phyloP scores from a whole-genome alignment of 2,888 invertebrate species.

The Tanytarsus gracilentus region DNA sequence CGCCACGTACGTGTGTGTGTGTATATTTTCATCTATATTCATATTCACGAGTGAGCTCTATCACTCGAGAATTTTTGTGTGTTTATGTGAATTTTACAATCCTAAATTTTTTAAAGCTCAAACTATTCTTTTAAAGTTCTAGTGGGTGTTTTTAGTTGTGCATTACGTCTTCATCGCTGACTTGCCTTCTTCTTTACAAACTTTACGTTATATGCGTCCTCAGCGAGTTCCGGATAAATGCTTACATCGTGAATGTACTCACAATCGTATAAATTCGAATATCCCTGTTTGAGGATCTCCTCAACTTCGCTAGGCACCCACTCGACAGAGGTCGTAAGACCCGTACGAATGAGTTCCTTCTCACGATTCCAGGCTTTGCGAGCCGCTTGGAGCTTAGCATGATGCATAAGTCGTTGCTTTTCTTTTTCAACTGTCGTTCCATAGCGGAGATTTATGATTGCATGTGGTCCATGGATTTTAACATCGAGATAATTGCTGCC shows the following conservation, averaged over 20 bases:
- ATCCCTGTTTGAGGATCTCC: slow-evolving; percentile 76
- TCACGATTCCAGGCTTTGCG: slow-evolving; percentile 91
- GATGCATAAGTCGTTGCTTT: slow-evolving; percentile 77
- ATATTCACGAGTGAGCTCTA: too few relatives aligned
- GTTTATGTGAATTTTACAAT: slow-evolving; percentile 31
- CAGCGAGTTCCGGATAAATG: slow-evolving; percentile 84
- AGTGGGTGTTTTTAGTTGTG: slow-evolving; percentile 29
- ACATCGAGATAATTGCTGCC: slow-evolving; percentile 74
- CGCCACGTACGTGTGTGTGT: slow-evolving; percentile 30
- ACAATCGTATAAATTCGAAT: slow-evolving; percentile 77
- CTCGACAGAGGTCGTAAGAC: slow-evolving; percentile 65
- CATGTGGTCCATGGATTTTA: slow-evolving; percentile 82
- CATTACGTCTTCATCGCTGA: slow-evolving; percentile 39
- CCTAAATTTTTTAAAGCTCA: slow-evolving; percentile 30
- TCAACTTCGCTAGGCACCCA: slow-evolving; percentile 85
- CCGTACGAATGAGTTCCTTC: slow-evolving; percentile 70
- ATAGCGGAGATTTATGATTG: slow-evolving; percentile 87
- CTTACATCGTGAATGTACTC: slow-evolving; percentile 87
- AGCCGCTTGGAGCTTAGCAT: slow-evolving; percentile 78
- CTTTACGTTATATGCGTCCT: slow-evolving; percentile 90
- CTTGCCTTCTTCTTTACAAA: slow-evolving; percentile 74
- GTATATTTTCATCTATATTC: not conserved
- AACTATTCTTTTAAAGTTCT: slow-evolving; percentile 29
- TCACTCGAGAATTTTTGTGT: slow-evolving; percentile 17
- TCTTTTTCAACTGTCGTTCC: slow-evolving; percentile 88